Percentiles rank a stretch among this genome's conserved stretches.
Conservation (phyloP, 2,888 invertebrate species). For the Lithophane leautieri region DNA sequence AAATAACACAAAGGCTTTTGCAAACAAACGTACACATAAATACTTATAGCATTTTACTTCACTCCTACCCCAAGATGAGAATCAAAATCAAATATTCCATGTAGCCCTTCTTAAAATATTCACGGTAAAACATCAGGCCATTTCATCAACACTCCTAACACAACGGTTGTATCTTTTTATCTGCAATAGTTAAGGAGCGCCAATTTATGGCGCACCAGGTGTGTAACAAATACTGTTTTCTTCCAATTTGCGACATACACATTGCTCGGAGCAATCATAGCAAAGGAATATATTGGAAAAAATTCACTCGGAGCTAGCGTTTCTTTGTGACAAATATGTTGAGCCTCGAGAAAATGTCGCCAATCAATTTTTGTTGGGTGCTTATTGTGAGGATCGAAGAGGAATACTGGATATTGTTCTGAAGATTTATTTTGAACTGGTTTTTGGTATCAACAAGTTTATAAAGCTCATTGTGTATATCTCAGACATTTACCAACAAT, state of each 20-base stretch:
- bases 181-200: slow-evolving; percentile 30
- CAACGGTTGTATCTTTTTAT: slow-evolving; percentile 26
- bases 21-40: background rate
- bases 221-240: slow-evolving; percentile 43
- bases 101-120: slow-evolving; percentile 25
- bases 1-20: background rate
- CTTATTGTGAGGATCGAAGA: slow-evolving; percentile 8
- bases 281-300: slow-evolving; percentile 57
- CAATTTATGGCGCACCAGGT: slow-evolving; percentile 58
- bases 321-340: slow-evolving; percentile 55
- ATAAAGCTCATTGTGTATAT: background rate
- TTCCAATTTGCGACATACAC: slow-evolving; percentile 55
- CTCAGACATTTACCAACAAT: background rate
- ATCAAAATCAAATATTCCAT: background rate
- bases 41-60: background rate
- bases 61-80: background rate
- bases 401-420: slow-evolving; percentile 22
- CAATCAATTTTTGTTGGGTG: slow-evolving; percentile 45
- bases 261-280: slow-evolving; percentile 53
- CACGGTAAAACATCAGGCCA: slow-evolving; percentile 11
- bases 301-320: slow-evolving; percentile 28
- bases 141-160: slow-evolving; percentile 34
- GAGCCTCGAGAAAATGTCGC: slow-evolving; percentile 27
- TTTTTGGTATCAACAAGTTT: slow-evolving; percentile 5
- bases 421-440: slow-evolving; percentile 5